phyloP scores from a whole-genome alignment of 2,797 vertebrate species.

The Arnoldichthys spilopterus region DNA sequence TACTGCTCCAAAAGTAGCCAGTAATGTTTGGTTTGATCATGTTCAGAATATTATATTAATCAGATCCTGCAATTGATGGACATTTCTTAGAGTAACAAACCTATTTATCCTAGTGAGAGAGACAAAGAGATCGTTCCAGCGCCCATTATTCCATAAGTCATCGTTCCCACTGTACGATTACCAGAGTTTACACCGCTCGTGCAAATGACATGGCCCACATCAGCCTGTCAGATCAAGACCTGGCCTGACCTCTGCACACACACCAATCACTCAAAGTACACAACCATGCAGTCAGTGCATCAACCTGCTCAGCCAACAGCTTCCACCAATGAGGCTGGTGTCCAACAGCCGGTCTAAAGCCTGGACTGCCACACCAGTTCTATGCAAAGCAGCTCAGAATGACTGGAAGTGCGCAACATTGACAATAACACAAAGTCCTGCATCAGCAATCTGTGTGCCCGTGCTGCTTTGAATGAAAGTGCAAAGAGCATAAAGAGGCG shows the following conservation, averaged over 20 bases:
- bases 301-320: slow-evolving; percentile 3
- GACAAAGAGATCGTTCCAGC: not conserved
- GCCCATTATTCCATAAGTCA: not conserved
- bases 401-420: not conserved
- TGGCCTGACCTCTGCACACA: slow-evolving; percentile 25
- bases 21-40: not conserved
- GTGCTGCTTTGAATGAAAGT: not conserved
- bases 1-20: slow-evolving; percentile 21
- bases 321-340: not conserved
- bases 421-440: not conserved
- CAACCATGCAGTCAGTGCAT: slow-evolving; percentile 16
- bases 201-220: slow-evolving; percentile 33
- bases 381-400: slow-evolving; percentile 35
- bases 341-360: not conserved
- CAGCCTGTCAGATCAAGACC: slow-evolving; percentile 28
- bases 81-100: not conserved
- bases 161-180: slow-evolving; percentile 6
- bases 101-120: not conserved
- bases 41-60: too few species aligned
- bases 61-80: not conserved
- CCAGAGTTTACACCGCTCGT: slow-evolving; percentile 7
- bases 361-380: not conserved
- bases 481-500: not conserved
- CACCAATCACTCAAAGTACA: not conserved
- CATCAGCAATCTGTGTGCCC: not conserved